Evolutionary conservation across 1,140 invertebrate genomes (phyloP).

Genomic region (Venustaconcha ellipsiformis): DNA sequence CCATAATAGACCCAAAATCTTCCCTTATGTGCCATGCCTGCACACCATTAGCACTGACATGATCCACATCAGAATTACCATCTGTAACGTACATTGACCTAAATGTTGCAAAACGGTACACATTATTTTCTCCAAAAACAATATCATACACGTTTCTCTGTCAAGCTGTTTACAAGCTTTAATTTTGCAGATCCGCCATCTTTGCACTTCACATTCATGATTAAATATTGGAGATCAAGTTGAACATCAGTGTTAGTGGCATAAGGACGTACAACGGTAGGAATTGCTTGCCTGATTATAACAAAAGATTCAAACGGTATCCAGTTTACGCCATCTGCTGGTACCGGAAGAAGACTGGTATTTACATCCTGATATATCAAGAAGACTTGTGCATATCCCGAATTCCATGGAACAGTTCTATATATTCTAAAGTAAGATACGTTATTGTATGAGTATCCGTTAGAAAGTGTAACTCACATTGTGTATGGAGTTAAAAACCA

Average conservation of each 20-base stretch:
- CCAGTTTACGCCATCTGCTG: conserved; percentile 38
- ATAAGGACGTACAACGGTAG: conserved; percentile 30
- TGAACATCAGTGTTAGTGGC: conserved; percentile 28
- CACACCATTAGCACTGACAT: conserved; percentile 36
- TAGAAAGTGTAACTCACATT: conserved; percentile 31
- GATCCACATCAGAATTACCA: conserved; percentile 49
- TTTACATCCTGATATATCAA: conserved; percentile 46
- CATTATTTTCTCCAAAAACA: conserved; percentile 19
- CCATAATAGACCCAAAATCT: conserved; percentile 29
- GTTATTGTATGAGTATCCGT: conserved; percentile 19
- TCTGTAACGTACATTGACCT: conserved; percentile 50
- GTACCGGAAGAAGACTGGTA: conserved; percentile 27
- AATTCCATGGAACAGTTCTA: conserved; percentile 29
- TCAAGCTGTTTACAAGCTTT: conserved; percentile 18
- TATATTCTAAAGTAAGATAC: conserved; percentile 40
- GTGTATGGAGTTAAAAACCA: conserved; percentile 40
- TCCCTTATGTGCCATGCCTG: conserved; percentile 35
- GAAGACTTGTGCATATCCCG: conserved; percentile 36
- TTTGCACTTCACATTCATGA: conserved; percentile 31
- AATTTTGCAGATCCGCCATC: conserved; percentile 31
- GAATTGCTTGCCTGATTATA: conserved; percentile 35
- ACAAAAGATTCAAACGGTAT: conserved; percentile 46
- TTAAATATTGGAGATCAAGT: conserved; percentile 21
- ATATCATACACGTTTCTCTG: conserved; percentile 25
- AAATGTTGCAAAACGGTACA: conserved; percentile 43